These are phyloP conservation scores for Xanthorhoe designata DNA, from an alignment of 2,888 invertebrate genomes.

Conservation along the genomic window DNA sequence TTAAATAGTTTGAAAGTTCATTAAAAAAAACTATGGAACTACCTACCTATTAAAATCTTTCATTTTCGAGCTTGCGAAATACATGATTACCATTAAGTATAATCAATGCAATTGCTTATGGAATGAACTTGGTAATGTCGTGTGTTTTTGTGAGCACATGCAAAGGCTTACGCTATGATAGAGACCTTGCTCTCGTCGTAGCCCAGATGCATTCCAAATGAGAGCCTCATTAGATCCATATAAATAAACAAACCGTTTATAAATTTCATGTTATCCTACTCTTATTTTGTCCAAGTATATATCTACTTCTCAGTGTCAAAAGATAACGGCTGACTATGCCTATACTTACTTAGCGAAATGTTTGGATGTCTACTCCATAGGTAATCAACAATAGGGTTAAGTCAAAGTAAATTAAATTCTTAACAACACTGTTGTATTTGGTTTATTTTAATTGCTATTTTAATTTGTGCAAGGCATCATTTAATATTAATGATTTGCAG, in stretches of 20 bases:
- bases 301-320: too few species aligned
- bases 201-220: slow-evolving; percentile 64
- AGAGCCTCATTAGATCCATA: slow-evolving; percentile 39
- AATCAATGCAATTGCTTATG: neutral
- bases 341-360: too few species aligned
- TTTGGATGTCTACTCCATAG: too few species aligned
- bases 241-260: neutral
- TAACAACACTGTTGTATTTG: too few species aligned
- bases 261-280: neutral
- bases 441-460: too few species aligned
- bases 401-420: too few species aligned
- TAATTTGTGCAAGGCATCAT: too few species aligned
- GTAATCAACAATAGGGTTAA: too few species aligned
- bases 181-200: slow-evolving; percentile 58
- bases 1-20: too few species aligned
- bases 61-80: neutral
- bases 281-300: too few species aligned
- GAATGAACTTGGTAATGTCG: slow-evolving; percentile 20
- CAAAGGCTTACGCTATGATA: slow-evolving; percentile 47
- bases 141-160: slow-evolving; percentile 51
- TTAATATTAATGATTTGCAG: neutral
- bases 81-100: neutral
- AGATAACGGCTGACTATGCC: too few species aligned
- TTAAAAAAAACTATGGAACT: too few species aligned
- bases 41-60: neutral